These are phyloP conservation scores for Drosophila repleta DNA, from an alignment of 1,140 invertebrate genomes.

Conservation along the genomic window DNA sequence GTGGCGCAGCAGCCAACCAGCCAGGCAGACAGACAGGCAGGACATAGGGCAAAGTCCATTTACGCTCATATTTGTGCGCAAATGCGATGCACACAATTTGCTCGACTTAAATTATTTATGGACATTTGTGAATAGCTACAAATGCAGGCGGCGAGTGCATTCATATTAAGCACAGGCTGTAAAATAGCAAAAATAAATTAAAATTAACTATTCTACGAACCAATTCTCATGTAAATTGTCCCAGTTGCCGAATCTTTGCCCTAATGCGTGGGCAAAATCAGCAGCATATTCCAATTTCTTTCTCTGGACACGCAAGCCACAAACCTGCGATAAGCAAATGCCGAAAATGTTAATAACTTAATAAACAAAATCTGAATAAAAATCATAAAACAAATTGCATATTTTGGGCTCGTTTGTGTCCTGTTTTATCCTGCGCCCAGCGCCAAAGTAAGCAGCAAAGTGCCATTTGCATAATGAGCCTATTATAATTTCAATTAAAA, in stretches of 20 bases:
- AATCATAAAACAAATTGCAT: constrained; percentile 55
- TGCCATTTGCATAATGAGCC: constrained; percentile 73
- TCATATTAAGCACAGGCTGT: background rate
- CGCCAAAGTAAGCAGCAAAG: constrained; percentile 56
- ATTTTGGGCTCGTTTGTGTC: constrained; percentile 25
- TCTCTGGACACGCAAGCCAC: constrained; percentile 36
- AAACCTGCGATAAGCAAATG: constrained; percentile 48
- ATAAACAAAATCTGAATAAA: constrained; percentile 33
- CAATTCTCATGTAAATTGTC: background rate
- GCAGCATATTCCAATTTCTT: constrained; percentile 43
- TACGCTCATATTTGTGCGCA: constrained; percentile 37
- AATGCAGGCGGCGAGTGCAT: constrained; percentile 10
- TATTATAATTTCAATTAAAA: constrained; percentile 81
- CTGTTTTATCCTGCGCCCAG: constrained; percentile 5
- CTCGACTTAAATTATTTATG: constrained; percentile 66
- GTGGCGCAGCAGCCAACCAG: background rate
- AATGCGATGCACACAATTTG: constrained; percentile 59
- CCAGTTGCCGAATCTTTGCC: constrained; percentile 7
- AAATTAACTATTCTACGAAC: background rate
- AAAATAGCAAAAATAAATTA: background rate
- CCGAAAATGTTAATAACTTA: constrained; percentile 31
- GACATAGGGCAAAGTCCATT: background rate
- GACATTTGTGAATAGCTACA: constrained; percentile 44
- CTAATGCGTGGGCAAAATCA: background rate
- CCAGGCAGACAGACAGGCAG: too few species aligned